Conservation (phyloP, 2,888 invertebrate genomes). For the Eupeodes luniger region DNA sequence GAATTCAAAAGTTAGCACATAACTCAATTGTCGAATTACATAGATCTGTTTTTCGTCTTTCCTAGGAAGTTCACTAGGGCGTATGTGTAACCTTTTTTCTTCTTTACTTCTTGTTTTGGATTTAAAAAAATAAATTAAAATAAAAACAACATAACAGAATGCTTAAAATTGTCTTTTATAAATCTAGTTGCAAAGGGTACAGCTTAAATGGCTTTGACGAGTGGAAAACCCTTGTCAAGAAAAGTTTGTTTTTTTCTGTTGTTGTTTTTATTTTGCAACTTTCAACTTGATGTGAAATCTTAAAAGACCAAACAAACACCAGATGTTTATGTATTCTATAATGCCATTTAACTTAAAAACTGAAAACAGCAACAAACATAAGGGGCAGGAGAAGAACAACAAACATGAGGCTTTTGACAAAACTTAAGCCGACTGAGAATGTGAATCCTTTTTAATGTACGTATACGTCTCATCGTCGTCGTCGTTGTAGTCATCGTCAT, state of each 20-base stretch:
- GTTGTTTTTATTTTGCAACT: background rate
- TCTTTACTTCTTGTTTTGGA: background rate
- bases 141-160: background rate
- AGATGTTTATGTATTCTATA: conserved; percentile 27
- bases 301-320: conserved; percentile 20
- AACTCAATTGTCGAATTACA: background rate
- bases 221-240: conserved; percentile 22
- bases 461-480: background rate
- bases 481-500: background rate
- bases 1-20: conserved; percentile 3
- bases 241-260: background rate
- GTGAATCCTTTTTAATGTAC: conserved; percentile 21
- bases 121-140: background rate
- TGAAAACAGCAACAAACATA: background rate
- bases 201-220: conserved; percentile 19
- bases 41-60: too few relatives aligned
- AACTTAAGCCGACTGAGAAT: conserved; percentile 46
- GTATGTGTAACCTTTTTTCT: conserved; percentile 19
- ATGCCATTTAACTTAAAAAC: conserved; percentile 14
- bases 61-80: background rate
- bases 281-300: conserved; percentile 1
- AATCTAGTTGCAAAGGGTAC: background rate
- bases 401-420: conserved; percentile 23
- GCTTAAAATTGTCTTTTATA: background rate
- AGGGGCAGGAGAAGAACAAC: background rate